Evolutionary conservation across 2,113 vertebrate genomes (phyloP).

Genomic region (Anolis sagrei): DNA sequence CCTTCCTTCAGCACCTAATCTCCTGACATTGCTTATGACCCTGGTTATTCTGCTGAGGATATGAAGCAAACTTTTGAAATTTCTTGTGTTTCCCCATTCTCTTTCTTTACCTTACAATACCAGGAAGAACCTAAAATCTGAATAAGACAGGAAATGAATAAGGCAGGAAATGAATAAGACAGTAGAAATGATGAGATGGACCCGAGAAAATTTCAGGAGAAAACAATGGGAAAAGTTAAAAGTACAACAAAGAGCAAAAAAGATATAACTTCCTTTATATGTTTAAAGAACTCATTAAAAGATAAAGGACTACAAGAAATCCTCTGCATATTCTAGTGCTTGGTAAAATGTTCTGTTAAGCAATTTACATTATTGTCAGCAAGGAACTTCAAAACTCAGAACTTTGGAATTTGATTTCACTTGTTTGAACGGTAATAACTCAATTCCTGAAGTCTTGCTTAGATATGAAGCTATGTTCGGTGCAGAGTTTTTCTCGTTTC

Average conservation of each 20-base stretch:
- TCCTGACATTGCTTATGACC: neutral
- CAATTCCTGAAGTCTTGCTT: neutral
- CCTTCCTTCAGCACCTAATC: neutral
- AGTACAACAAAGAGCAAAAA: neutral
- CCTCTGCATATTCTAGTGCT: neutral
- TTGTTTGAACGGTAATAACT: neutral
- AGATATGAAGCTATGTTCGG: neutral
- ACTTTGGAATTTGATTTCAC: neutral
- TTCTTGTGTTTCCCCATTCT: too few relatives aligned
- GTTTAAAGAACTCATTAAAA: constrained; percentile 9
- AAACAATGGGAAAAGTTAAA: neutral
- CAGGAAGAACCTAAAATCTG: neutral
- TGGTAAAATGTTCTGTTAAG: neutral
- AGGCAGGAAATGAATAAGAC: neutral
- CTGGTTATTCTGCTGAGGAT: neutral
- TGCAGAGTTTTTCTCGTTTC: too few relatives aligned
- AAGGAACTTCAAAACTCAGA: neutral
- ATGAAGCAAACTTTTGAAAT: too few relatives aligned
- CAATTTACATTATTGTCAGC: fast-evolving
- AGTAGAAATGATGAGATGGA: neutral
- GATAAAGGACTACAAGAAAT: neutral
- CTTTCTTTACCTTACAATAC: neutral
- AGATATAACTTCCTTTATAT: neutral
- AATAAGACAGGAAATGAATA: neutral
- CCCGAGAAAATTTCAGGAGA: neutral